phyloP scores from a whole-genome alignment of 2,113 vertebrate genomes.

The Chaetura pelagica region DNA sequence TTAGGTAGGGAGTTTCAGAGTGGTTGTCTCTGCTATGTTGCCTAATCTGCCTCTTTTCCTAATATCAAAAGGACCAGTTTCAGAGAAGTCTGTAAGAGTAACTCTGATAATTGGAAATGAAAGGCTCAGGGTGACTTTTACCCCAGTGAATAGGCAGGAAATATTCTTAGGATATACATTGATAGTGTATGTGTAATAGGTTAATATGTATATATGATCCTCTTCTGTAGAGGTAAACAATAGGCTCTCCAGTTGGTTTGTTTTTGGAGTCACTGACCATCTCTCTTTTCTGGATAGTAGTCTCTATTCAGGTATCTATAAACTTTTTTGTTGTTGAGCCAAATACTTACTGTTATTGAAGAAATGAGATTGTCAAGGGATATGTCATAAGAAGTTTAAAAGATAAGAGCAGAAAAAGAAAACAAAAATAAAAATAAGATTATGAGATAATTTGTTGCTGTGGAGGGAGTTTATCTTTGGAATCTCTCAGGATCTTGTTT shows the following conservation, averaged over 20 bases:
- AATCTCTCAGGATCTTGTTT: neutral
- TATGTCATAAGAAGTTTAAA: neutral
- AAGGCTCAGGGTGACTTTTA: neutral
- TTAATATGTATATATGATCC: neutral
- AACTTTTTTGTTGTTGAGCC: neutral
- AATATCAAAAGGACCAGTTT: neutral
- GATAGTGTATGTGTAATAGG: neutral
- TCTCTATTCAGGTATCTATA: neutral
- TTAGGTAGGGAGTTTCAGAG: neutral
- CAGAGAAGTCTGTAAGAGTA: neutral
- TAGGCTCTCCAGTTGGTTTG: neutral
- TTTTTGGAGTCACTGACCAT: neutral
- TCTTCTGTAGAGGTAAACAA: neutral
- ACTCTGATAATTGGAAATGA: neutral
- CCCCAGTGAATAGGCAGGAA: neutral
- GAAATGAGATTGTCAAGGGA: neutral
- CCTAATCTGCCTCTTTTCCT: neutral
- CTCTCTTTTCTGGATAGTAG: neutral
- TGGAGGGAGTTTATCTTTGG: neutral
- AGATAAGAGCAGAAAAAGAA: neutral
- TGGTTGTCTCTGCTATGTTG: neutral
- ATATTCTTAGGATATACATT: neutral
- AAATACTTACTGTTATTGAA: neutral
- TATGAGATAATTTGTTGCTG: neutral
- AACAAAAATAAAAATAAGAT: neutral